Base-by-base conservation (phyloP, 2,113 vertebrate genomes). In the Smithornis capensis region DNA sequence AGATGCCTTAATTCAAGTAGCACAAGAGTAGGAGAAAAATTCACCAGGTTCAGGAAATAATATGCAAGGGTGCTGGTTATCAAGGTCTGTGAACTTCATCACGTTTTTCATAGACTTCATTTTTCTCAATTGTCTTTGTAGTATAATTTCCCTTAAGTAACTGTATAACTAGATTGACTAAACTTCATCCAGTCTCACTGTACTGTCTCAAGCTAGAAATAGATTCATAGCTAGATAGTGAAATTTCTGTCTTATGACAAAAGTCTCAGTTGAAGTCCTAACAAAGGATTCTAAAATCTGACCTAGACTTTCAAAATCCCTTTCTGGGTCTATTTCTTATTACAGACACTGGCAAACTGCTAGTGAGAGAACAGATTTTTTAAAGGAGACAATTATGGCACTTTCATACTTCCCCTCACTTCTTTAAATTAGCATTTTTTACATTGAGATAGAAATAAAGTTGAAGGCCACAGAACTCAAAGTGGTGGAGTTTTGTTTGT, bases 101-200 rank as follows among this genome's bases (percentile, higher is more conserved):
- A 28, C 47, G 17, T 75, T 94, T 93, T 78, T 85, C 76, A 64
- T 68, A 38, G 80, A 57, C n/a, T 80, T 94, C 52, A 45, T 80
- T 92, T 97, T 94, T 78, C 80, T 95, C 91, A 42, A 45, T 90
- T 89, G 74, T 96, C 79, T 88, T 81, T 60, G 12, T 77, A 79
- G 77, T 89, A 42, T 81, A 68, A 93, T 96, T 97, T 90, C 85
- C 91, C 92, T 59, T 40, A 90, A 81, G 95, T 96, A 97, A 98
- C 98, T 97, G 96, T 95, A 55, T 94, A 97, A 95, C 91, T 90
- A 83, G 89, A 82, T 69, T 96, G 87, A 67, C 78, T 90, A 95
- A 84, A 92, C 94, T 67, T 52, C 94, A 79, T 89, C 82, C 95
- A 71, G 82, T 95, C 95, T 87, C 96, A 62, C 89, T 91, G 91